A percentile compares a stretch with the other conserved stretches of the same genome.
Conservation (phyloP, 2,797 vertebrate genomes). For the Pangasius mekongensis region DNA sequence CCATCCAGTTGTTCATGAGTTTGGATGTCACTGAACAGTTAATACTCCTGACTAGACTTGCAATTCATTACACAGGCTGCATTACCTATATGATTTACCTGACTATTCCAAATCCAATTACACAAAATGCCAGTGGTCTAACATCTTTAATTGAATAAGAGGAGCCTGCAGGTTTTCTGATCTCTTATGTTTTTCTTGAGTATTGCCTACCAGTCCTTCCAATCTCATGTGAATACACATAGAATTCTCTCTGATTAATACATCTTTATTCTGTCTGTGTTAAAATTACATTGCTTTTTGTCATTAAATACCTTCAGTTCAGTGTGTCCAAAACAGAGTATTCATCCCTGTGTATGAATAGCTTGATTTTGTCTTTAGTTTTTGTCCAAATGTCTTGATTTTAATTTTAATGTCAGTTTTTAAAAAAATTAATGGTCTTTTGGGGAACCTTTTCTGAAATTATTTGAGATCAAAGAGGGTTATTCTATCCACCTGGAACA, state of each 20-base stretch:
- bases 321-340: neutral
- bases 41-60: conserved; percentile 46
- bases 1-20: neutral
- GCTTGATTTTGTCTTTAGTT: neutral
- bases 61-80: conserved; percentile 38
- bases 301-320: neutral
- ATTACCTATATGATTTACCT: conserved; percentile 26
- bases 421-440: neutral
- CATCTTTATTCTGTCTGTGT: neutral
- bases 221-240: conserved; percentile 36
- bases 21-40: conserved; percentile 27
- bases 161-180: conserved; percentile 10
- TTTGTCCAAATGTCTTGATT: neutral
- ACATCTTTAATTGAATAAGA: conserved; percentile 39
- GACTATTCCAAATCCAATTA: conserved; percentile 39
- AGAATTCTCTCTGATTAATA: neutral
- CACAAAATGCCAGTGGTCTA: conserved; percentile 27
- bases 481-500: no score
- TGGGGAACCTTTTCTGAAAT: neutral
- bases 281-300: neutral
- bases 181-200: conserved; percentile 10
- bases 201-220: conserved; percentile 4
- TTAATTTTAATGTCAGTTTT: neutral
- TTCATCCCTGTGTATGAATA: neutral
- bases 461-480: neutral